Conservation (phyloP, 2,113 vertebrate species). For the Pelmatolapia mariae region DNA sequence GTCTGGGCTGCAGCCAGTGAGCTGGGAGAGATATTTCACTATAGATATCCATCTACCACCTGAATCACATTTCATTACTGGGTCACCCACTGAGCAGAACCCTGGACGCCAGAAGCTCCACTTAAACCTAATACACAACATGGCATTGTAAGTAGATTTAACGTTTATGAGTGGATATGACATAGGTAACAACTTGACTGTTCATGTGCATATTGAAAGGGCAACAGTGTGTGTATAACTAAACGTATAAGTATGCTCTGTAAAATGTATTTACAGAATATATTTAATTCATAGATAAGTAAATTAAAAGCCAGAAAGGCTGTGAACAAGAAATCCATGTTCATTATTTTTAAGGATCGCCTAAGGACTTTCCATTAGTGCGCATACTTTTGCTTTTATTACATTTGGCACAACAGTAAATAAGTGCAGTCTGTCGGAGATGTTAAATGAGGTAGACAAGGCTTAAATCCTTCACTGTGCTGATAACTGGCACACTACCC, state of each 20-base stretch:
- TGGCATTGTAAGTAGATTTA: neutral
- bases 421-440: neutral
- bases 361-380: neutral
- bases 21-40: conserved; percentile 19
- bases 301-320: neutral
- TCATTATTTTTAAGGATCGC: neutral
- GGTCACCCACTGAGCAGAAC: conserved; percentile 2
- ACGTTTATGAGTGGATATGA: neutral
- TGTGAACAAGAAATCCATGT: neutral
- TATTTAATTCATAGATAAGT: neutral
- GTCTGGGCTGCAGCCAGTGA: conserved; percentile 51
- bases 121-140: neutral
- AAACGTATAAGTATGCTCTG: neutral
- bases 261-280: neutral
- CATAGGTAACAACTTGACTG: neutral
- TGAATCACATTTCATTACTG: conserved; percentile 58
- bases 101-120: neutral
- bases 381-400: neutral
- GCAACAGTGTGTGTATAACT: neutral
- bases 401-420: neutral
- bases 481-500: conserved; percentile 20
- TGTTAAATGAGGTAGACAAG: conserved; percentile 39
- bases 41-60: conserved; percentile 55
- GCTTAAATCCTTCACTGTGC: conserved; percentile 37
- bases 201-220: fast-evolving